These are phyloP conservation scores for Hapalemur alaotrensis DNA, from an alignment of 2,797 vertebrate genomes.

Conservation along the genomic window DNA sequence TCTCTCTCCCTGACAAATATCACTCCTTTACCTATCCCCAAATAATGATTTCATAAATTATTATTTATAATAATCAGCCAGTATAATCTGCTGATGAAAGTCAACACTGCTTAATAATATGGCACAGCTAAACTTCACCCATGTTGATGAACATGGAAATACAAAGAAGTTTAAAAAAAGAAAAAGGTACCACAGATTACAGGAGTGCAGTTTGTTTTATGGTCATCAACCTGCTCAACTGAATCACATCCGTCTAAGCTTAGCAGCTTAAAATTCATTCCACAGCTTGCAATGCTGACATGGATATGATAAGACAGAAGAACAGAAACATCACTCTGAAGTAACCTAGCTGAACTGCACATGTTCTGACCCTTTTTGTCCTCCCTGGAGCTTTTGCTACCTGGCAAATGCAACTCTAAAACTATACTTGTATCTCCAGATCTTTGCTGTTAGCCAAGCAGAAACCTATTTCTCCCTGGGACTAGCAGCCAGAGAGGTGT, in stretches of 20 bases:
- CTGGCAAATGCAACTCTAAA: constrained; percentile 88
- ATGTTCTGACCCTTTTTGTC: constrained; percentile 92
- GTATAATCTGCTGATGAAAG: constrained; percentile 3
- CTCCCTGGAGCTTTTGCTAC: constrained; percentile 92
- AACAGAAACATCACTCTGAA: constrained; percentile 92
- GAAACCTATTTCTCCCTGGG: constrained; percentile 93
- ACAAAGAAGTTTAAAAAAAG: constrained; percentile 52
- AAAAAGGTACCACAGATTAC: constrained; percentile 70
- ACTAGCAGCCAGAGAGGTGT: constrained; percentile 85
- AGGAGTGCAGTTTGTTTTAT: constrained; percentile 83
- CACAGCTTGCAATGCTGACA: constrained; percentile 95
- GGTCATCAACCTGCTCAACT: constrained; percentile 88
- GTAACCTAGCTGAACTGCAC: constrained; percentile 92
- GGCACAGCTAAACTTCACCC: not conserved
- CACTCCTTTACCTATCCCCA: not conserved
- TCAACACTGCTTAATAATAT: not conserved
- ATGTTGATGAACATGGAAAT: not conserved
- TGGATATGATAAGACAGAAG: constrained; percentile 97
- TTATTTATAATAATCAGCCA: not conserved
- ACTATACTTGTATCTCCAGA: constrained; percentile 89
- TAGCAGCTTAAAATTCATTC: constrained; percentile 89
- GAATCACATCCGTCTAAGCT: constrained; percentile 87
- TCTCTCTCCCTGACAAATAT: not conserved
- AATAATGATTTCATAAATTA: constrained; percentile 22
- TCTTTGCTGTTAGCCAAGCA: constrained; percentile 94